phyloP scores from a whole-genome alignment of 2,888 invertebrate genomes.

The Syritta pipiens region DNA sequence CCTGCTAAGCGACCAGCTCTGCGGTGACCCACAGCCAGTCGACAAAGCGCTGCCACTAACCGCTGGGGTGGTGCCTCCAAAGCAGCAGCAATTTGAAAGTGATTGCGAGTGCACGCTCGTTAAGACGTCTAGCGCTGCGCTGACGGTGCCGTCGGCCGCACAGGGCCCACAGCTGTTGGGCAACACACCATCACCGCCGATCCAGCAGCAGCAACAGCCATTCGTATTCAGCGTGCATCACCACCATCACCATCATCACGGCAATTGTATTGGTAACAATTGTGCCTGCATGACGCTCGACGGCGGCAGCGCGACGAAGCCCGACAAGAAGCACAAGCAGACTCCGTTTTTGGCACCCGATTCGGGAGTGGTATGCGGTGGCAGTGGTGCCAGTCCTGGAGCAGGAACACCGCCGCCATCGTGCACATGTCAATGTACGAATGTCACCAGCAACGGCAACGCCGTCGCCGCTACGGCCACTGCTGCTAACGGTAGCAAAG shows the following conservation, averaged over 20 bases:
- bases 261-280: slow-evolving; percentile 58
- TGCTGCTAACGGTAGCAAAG: slow-evolving; percentile 24
- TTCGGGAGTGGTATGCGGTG: slow-evolving; percentile 14
- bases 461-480: background rate
- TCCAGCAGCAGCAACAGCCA: slow-evolving; percentile 43
- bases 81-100: slow-evolving; percentile 49
- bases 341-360: slow-evolving; percentile 52
- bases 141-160: slow-evolving; percentile 19
- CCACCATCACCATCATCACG: slow-evolving; percentile 65
- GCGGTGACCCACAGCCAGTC: slow-evolving; percentile 39
- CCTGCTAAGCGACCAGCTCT: slow-evolving; percentile 35
- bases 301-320: slow-evolving; percentile 31
- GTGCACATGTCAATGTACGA: slow-evolving; percentile 61
- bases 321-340: slow-evolving; percentile 59
- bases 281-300: slow-evolving; percentile 54
- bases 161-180: slow-evolving; percentile 41
- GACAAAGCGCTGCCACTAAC: too few species aligned
- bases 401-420: slow-evolving; percentile 28
- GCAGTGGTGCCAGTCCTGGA: slow-evolving; percentile 19
- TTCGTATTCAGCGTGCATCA: slow-evolving; percentile 64
- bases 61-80: too few species aligned
- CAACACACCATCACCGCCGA: slow-evolving; percentile 39
- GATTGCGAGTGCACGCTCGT: slow-evolving; percentile 66
- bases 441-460: background rate
- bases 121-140: slow-evolving; percentile 70